Conservation (phyloP, 2,888 invertebrate genomes). For the Zaprionus obscuricornis region DNA sequence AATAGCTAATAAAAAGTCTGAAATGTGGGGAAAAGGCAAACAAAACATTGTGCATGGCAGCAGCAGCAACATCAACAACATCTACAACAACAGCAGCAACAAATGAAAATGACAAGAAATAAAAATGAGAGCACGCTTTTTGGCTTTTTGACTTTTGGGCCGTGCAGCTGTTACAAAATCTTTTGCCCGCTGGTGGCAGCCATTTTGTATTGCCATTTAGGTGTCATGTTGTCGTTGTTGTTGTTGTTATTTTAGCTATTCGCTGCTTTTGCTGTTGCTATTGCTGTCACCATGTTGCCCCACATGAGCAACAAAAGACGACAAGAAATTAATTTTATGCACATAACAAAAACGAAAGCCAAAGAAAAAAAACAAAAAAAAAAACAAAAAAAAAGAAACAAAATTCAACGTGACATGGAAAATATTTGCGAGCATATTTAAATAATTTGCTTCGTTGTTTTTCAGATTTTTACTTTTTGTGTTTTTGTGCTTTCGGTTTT, state of each 20-base stretch:
- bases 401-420: slow-evolving; percentile 77
- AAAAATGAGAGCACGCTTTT: slow-evolving; percentile 77
- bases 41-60: slow-evolving; percentile 61
- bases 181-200: slow-evolving; percentile 67
- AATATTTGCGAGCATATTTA: slow-evolving; percentile 59
- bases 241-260: slow-evolving; percentile 15
- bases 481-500: not conserved
- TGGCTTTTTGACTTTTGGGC: slow-evolving; percentile 64
- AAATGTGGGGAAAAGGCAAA: slow-evolving; percentile 63
- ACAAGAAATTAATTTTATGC: slow-evolving; percentile 76
- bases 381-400: slow-evolving; percentile 51
- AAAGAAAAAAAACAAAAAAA: slow-evolving; percentile 1
- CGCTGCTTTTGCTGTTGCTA: slow-evolving; percentile 36
- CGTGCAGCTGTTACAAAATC: slow-evolving; percentile 76
- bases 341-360: slow-evolving; percentile 39
- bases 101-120: slow-evolving; percentile 45
- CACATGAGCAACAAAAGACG: slow-evolving; percentile 74
- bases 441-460: slow-evolving; percentile 34
- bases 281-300: slow-evolving; percentile 50
- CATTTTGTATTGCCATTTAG: slow-evolving; percentile 77
- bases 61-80: slow-evolving; percentile 15
- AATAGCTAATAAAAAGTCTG: slow-evolving; percentile 56
- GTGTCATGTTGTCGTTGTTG: slow-evolving; percentile 59
- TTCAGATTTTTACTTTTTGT: slow-evolving; percentile 4
- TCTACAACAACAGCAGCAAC: slow-evolving; percentile 12